Percentiles rank a stretch among this genome's conserved stretches.
Evolutionary conservation across 2,113 vertebrate genomes (phyloP).

Genomic region (Athene cunicularia): DNA sequence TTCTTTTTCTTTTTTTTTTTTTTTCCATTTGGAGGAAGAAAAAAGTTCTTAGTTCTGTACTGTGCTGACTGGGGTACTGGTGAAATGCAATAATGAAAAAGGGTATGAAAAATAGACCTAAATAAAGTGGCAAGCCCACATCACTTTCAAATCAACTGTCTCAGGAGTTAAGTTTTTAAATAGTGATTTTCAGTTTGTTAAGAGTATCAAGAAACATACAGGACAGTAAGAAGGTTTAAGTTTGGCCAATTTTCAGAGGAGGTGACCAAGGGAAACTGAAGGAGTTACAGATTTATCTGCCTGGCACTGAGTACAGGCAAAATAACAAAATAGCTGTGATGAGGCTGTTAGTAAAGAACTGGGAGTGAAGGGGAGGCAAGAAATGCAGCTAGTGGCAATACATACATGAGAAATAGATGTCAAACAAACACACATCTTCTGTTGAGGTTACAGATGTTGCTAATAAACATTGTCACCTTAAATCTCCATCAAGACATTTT

Average conservation of each 20-base stretch:
- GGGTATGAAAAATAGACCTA: not conserved
- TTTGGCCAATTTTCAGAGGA: not conserved
- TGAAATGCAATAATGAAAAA: not conserved
- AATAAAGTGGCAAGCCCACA: not conserved
- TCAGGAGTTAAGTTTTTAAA: not conserved
- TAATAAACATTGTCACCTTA: not conserved
- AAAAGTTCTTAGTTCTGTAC: not conserved
- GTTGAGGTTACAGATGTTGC: not conserved
- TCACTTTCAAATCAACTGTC: not conserved
- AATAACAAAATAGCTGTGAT: not conserved
- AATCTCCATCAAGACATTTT: not conserved
- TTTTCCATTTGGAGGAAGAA: not conserved
- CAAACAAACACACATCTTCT: not conserved
- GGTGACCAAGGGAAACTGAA: not conserved
- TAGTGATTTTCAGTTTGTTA: not conserved
- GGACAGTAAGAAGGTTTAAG: not conserved
- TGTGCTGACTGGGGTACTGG: not conserved
- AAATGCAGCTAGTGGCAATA: not conserved
- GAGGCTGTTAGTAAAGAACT: not conserved
- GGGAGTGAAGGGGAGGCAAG: not conserved
- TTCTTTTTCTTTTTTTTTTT: too few species aligned
- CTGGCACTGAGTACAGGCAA: not conserved
- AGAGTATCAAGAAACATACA: not conserved
- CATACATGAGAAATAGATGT: not conserved
- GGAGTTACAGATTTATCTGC: not conserved